Base-by-base conservation (phyloP, 1,140 invertebrate species). In the Battus philenor region DNA sequence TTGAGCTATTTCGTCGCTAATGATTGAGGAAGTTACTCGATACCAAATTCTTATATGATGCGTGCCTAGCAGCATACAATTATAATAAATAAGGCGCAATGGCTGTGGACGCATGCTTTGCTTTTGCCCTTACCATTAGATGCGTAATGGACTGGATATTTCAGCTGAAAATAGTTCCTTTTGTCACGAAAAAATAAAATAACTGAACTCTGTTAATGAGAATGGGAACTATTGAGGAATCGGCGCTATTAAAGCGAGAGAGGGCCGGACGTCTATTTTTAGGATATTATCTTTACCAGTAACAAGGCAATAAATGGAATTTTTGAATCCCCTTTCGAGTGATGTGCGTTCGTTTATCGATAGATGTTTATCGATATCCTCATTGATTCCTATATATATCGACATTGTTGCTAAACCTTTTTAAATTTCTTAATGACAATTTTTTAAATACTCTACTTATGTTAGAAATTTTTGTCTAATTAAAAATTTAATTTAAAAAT, bases 161-260 rank as follows among this genome's bases (percentile, higher is more conserved):
- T 38, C 12, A 6, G 13, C 34, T 24, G 6, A 24, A 22, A 24
- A 38, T 38, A 38, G 32, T 33, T 33, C 32, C 34, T 38, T 36
- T 38, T 38, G 34, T 24, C 34, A 13, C 12, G 16, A 12, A 6
- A 24, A 38, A 38, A 38, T 11, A 13, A 38, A 38, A 24, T 22
- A 39, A 39, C 20, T 26, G 20, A 39, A 39, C 44, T 44, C 44
- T 61, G 61, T 63, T 75, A 81, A 81, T 70, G 75, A 77, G 66
- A 64, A 64, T 71, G 61, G 75, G 75, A 81, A 75, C 75, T 70
- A 70, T 36, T 43, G 55, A 65, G 59, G 74, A 75, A 71, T 75
- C 62, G 58, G 51, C 54, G 47, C 53, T 70, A 78, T 77, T 64
- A 69, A 68, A 63, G 27, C 44, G 12, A 7, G 11, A 39, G 50